Conservation (phyloP, 2,888 invertebrate genomes). For the Lepetodrilus schrolli region DNA sequence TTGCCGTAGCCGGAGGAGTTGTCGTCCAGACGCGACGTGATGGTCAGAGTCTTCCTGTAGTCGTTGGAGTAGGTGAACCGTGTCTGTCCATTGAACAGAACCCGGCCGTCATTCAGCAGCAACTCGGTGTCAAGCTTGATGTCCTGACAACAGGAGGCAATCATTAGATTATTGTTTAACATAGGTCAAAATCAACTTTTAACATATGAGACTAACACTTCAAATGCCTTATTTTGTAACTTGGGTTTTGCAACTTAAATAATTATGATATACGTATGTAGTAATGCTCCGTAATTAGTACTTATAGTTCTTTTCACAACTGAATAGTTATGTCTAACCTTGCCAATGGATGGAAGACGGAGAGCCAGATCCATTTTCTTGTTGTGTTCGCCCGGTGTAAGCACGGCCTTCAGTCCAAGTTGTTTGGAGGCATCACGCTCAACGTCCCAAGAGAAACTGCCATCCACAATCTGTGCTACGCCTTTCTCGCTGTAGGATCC, state of each 20-base stretch:
- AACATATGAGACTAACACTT: no score
- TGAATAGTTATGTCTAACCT: no score
- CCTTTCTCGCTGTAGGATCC: conserved; percentile 31
- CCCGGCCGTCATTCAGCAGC: conserved; percentile 44
- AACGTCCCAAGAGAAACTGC: conserved; percentile 62
- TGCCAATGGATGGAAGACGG: conserved; percentile 49
- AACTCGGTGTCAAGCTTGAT: conserved; percentile 52
- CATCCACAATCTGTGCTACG: conserved; percentile 44
- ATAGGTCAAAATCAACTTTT: no score
- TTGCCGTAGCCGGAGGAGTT: conserved; percentile 33
- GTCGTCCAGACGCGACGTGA: conserved; percentile 49
- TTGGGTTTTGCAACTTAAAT: no score
- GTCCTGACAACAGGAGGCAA: conserved; percentile 42
- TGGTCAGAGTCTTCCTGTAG: conserved; percentile 52
- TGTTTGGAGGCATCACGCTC: conserved; percentile 55
- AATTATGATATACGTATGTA: no score
- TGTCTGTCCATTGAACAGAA: conserved; percentile 54
- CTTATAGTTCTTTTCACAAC: not conserved
- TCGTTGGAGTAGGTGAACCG: conserved; percentile 59
- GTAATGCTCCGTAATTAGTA: not conserved
- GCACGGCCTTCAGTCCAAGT: conserved; percentile 46
- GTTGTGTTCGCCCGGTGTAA: conserved; percentile 42
- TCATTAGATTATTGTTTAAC: not conserved
- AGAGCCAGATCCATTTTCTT: conserved; percentile 52
- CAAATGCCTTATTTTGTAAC: no score